Base-by-base conservation (phyloP, 2,888 invertebrate species). In the Rhaphigaster nebulosa region DNA sequence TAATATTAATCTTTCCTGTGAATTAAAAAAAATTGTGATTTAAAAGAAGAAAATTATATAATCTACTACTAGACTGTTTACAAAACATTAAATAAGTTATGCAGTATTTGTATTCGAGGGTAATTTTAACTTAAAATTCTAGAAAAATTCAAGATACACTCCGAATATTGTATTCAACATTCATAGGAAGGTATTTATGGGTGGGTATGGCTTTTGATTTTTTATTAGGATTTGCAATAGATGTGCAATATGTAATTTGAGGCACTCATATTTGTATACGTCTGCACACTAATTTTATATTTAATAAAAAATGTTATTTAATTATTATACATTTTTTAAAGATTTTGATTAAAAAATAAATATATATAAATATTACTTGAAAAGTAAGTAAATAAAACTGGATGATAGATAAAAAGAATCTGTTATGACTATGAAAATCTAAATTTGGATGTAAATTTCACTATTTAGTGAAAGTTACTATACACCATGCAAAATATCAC, bases 131-230 rank as follows among this genome's bases (percentile, higher is more conserved):
- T 6, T 20, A 29, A 70, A 70, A 34, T 70, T 34, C 20, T 34
- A 70, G 34, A 70, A 70, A 34, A 34, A 70, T 20, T 70, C 34
- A 20, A 20, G 70, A 70, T 70, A 34, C 70, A 34, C 5, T 70
- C 34, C 20, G 4, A 70, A 34, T 29, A 70, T 8, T 70, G 20
- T 70, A 34, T 18, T 70, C 20, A 70, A 70, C 70, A 70, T 70
- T 70, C 70, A 70, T 70, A 70, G 70, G 34, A 70, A 70, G 34
- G 70, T 70, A 70, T 70, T 70, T 34, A 70, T 70, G 70, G 70
- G 70, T 70, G 70, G 70, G 70, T 70, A 70, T 70, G 70, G 70
- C 70, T 70, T 70, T 70, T 70, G 34, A 70, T 70, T 70, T 70
- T 70, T 70, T 2, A 70, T 70, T 70, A 70, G 18, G 34, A 20